Evolutionary conservation across 2,113 vertebrate species (phyloP), one percentile per base, ranked within the genome.

Genomic region (Bolborhynchus lineola): DNA sequence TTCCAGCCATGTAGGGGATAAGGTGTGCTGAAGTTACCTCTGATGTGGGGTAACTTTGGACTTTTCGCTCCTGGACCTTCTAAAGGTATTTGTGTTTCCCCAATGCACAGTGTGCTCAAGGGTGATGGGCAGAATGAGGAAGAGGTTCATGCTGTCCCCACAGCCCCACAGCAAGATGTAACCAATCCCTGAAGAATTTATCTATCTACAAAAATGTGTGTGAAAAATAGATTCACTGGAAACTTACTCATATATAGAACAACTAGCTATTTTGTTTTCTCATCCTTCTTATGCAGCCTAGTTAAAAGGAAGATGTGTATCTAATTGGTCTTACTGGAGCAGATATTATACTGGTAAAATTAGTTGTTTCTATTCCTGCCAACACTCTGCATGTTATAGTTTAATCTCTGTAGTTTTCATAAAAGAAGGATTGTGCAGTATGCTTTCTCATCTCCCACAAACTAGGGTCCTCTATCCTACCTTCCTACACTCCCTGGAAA

Each of bases 111-210:
- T 0, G 1, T 3, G 2, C 9, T 70, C 37, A n/a, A 47, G 12
- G 25, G 13, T 25, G 24, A 16, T 47, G 26, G 12, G 31, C 16
- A 83, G 26, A 55, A 46, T 0, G 1, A 76, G 9, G 24, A 86
- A 63, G 1, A 50, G 20, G 6, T 5, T 20, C 0, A 0, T 1
- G 1, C 5, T 77, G 8, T 52, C 11, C 16, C 12, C 25, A 46
- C 15, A 70, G 25, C 5, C 17, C 6, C n/a, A 20, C 8, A 53
- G 15, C 31, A 70, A 78, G 28, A 60, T 0, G 0, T 33, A 75
- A 50, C 7, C 11, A 37, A 79, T 20, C 6, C 33, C 39, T 57
- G 29, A 85, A 89, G 5, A 5, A 41, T 35, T 76, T 62, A 12
- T 62, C 17, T 6, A 24, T 33, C 52, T 79, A 52, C 11, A 52